Percentiles rank a stretch among this genome's conserved stretches.
Evolutionary conservation across 2,797 vertebrate species (phyloP).

Genomic region (Danio albolineatus): DNA sequence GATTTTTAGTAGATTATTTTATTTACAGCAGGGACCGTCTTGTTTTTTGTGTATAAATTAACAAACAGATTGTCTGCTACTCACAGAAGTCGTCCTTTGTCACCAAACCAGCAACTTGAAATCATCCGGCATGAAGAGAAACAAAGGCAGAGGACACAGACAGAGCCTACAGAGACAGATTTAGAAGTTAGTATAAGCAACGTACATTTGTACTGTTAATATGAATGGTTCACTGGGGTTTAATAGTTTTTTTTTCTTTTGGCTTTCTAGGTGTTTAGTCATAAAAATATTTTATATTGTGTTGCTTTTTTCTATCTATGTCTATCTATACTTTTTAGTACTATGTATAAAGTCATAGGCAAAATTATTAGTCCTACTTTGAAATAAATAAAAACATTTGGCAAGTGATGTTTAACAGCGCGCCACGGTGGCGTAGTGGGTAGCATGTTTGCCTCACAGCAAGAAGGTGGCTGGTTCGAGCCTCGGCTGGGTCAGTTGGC

Average conservation of each 20-base stretch:
- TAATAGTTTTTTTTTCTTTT: not conserved
- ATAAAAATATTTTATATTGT: too few species aligned
- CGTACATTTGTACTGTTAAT: not conserved
- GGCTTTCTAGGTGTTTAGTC: too few species aligned
- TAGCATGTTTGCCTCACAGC: too few species aligned
- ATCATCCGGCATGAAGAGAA: constrained; percentile 81
- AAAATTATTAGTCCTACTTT: too few species aligned
- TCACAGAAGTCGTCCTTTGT: constrained; percentile 76
- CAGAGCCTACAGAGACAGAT: constrained; percentile 78
- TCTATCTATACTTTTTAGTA: too few species aligned
- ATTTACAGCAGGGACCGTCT: constrained; percentile 37
- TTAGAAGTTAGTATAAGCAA: constrained; percentile 75
- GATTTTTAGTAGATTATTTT: not conserved
- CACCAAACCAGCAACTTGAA: constrained; percentile 84
- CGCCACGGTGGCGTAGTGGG: too few species aligned
- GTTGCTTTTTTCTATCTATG: too few species aligned
- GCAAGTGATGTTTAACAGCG: too few species aligned
- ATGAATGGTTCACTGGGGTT: not conserved
- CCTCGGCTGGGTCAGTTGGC: too few species aligned
- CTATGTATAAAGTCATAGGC: too few species aligned
- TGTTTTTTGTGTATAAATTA: not conserved
- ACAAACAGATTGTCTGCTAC: not conserved
- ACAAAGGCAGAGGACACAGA: constrained; percentile 65
- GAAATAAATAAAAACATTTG: too few species aligned
- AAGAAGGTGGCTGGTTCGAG: too few species aligned